Evolutionary conservation across 2,888 invertebrate genomes (phyloP).

Genomic region (Oscheius sp.): DNA sequence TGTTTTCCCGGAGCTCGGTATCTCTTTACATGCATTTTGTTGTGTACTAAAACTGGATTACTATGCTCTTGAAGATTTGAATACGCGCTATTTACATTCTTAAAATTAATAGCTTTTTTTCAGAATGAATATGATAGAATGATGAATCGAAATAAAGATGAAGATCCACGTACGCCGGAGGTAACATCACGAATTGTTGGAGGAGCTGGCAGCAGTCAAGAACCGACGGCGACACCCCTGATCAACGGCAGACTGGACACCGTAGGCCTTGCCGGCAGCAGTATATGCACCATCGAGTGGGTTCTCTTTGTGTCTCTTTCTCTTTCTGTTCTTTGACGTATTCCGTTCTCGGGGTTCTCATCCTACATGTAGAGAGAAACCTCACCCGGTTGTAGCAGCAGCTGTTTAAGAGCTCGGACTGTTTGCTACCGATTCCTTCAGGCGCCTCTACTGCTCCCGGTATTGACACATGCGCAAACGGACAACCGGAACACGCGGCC

Average conservation of each 20-base stretch:
- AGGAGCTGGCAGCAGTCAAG: constrained; percentile 41
- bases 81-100: background rate
- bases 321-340: background rate
- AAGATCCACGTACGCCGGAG: constrained; percentile 42
- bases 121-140: constrained; percentile 46
- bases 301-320: constrained; percentile 16
- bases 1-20: background rate
- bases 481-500: constrained; percentile 27
- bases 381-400: constrained; percentile 3
- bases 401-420: constrained; percentile 10
- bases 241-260: constrained; percentile 14
- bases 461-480: constrained; percentile 28
- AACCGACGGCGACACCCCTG: constrained; percentile 24
- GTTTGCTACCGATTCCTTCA: constrained; percentile 24
- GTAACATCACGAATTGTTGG: constrained; percentile 58
- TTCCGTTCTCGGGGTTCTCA: no score
- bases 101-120: constrained; percentile 22
- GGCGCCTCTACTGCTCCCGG: constrained; percentile 13
- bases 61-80: background rate
- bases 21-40: background rate
- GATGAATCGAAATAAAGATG: constrained; percentile 41
- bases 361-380: background rate
- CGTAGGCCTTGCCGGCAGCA: constrained; percentile 35
- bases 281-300: constrained; percentile 47
- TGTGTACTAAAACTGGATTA: background rate